Evolutionary conservation across 2,888 invertebrate species (phyloP).

Genomic region (Rhopalosiphum nymphaeae): DNA sequence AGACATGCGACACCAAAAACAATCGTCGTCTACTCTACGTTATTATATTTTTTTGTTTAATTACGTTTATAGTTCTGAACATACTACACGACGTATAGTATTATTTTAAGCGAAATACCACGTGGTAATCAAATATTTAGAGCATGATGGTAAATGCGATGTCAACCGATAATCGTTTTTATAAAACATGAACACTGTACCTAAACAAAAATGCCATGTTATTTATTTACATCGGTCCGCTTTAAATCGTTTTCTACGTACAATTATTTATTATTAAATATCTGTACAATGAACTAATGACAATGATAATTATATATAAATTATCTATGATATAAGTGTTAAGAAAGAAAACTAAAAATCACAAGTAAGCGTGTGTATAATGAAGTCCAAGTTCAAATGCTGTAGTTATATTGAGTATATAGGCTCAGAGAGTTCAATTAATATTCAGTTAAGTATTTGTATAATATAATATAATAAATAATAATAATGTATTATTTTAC

Average conservation of each 20-base stretch:
- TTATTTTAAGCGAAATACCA: constrained; percentile 20
- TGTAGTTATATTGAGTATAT: background rate
- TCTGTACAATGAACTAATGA: background rate
- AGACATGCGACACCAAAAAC: constrained; percentile 15
- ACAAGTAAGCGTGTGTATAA: background rate
- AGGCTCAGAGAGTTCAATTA: background rate
- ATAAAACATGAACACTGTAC: background rate
- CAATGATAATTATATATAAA: background rate
- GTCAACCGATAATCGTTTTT: constrained; percentile 9
- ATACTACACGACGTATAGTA: background rate
- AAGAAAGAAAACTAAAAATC: background rate
- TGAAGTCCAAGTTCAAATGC: background rate
- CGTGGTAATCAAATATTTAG: constrained; percentile 31
- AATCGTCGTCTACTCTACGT: background rate
- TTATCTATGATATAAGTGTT: background rate
- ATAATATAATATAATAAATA: background rate
- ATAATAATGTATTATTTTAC: background rate
- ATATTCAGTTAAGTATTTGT: background rate
- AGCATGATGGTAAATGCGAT: constrained; percentile 30
- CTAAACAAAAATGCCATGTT: background rate
- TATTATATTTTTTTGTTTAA: constrained; percentile 19
- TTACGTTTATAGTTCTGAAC: background rate
- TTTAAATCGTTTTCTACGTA: background rate
- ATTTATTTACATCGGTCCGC: background rate
- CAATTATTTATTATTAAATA: background rate